A percentile compares a stretch with the other conserved stretches of the same genome.
Conservation (phyloP, 2,888 invertebrate genomes). For the Cybosia mesomella region DNA sequence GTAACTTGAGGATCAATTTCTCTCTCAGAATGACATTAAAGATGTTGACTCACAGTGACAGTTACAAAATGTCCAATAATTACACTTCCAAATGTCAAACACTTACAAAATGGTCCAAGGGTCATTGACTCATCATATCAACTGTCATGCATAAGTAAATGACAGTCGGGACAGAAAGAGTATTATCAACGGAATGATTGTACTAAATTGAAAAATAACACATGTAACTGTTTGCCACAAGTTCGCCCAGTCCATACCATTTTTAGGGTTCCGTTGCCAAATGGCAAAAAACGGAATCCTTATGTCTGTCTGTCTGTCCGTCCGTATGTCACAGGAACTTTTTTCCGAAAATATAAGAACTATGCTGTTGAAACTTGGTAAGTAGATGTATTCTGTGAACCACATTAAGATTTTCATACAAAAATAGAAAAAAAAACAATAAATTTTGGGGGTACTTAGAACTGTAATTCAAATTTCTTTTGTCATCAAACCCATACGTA, state of each 20-base stretch:
- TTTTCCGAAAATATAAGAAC: too few species aligned
- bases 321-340: too few species aligned
- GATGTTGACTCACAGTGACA: neutral
- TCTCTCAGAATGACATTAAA: neutral
- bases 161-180: neutral
- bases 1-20: neutral
- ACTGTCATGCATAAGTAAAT: neutral
- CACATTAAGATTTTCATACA: too few species aligned
- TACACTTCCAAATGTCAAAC: slow-evolving; percentile 3
- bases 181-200: neutral
- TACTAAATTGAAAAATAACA: slow-evolving; percentile 7
- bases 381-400: too few species aligned
- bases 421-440: too few species aligned
- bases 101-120: neutral
- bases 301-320: too few species aligned
- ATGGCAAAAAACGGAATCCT: too few species aligned
- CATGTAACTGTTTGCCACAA: neutral
- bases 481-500: too few species aligned
- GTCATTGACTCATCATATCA: slow-evolving; percentile 6
- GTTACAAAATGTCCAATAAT: slow-evolving; percentile 4
- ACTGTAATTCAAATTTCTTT: too few species aligned
- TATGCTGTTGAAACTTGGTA: too few species aligned
- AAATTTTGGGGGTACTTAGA: too few species aligned
- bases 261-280: too few species aligned
- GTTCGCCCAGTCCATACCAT: neutral